Evolutionary conservation across 2,888 invertebrate species (phyloP).

Genomic region (Parnassius smintheus): DNA sequence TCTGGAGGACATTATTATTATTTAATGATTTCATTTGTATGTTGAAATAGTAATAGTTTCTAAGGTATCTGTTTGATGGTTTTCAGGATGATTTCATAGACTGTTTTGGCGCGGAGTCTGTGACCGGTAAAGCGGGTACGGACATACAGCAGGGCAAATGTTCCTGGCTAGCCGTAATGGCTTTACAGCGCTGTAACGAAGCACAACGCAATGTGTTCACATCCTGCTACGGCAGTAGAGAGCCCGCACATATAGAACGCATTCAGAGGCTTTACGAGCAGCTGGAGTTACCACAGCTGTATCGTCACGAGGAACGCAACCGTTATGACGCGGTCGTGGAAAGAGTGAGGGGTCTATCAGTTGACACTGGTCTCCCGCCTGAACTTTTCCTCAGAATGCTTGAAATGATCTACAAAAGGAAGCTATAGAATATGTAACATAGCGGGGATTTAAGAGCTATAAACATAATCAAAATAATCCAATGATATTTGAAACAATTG

Average conservation of each 20-base stretch:
- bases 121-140: conserved; percentile 93
- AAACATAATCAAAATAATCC: too few species aligned
- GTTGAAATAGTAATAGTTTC: too few species aligned
- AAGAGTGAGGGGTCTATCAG: conserved; percentile 26
- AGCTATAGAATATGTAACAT: conserved; percentile 1
- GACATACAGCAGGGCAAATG: conserved; percentile 98
- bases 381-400: conserved; percentile 87
- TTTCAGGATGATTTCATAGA: conserved; percentile 93
- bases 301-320: conserved; percentile 86
- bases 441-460: not conserved
- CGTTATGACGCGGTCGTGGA: conserved; percentile 84
- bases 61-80: conserved; percentile 12
- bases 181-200: conserved; percentile 86
- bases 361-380: conserved; percentile 77
- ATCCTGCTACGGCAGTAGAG: conserved; percentile 86
- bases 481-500: too few species aligned
- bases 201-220: conserved; percentile 78
- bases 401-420: conserved; percentile 84
- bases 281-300: conserved; percentile 84
- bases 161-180: conserved; percentile 93
- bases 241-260: conserved; percentile 81
- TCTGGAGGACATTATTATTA: too few species aligned
- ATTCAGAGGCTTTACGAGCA: conserved; percentile 75
- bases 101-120: conserved; percentile 89
- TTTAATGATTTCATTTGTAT: too few species aligned